Evolutionary conservation across 2,113 vertebrate species (phyloP), one percentile per base, ranked within the genome.

Genomic region (Eudorcas thomsonii): DNA sequence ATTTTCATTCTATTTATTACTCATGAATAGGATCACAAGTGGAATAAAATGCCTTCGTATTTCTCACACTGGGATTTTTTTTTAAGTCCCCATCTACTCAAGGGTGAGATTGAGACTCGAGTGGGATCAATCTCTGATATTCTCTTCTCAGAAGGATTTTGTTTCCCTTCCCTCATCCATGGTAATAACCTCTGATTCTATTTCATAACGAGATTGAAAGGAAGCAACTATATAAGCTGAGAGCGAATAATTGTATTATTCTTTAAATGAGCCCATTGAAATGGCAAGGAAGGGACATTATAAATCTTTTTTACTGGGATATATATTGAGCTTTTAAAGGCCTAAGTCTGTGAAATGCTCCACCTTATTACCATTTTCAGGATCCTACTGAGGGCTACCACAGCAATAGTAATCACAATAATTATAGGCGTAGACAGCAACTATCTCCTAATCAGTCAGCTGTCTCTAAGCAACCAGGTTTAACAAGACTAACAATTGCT

Each of bases 151-250:
- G 90, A 97, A 98, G 39, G 77, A 10, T 36, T 97, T 98, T 97
- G 94, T 97, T 98, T 98, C 97, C 95, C 93, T 97, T 92, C 92
- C 90, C 60, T 96, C 16, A 13, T 97, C 80, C 81, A 91, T 98
- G 91, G 36, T 98, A 98, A 93, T 97, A 96, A 98, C 97, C 96
- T 95, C 96, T 98, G 98, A 98, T 98, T 98, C 77, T 85, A 90
- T 98, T 98, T 98, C 97, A 96, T 97, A 98, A 98, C 89, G 98
- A 71, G 14, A 94, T 95, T 87, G 93, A 98, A 97, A 98, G 94
- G 93, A 98, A 96, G 98, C 43, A 62, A 96, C 85, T 98, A 36
- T 91, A 90, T 62, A 93, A 98, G 16, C 84, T 85, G 97, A 98
- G 67, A 97, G 97, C 78, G 26, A 92, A 96, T 93, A 98, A 98